Percentiles rank a stretch among this genome's conserved stretches.
Evolutionary conservation across 2,113 vertebrate genomes (phyloP).

Genomic region (Muntiacus muntjak): DNA sequence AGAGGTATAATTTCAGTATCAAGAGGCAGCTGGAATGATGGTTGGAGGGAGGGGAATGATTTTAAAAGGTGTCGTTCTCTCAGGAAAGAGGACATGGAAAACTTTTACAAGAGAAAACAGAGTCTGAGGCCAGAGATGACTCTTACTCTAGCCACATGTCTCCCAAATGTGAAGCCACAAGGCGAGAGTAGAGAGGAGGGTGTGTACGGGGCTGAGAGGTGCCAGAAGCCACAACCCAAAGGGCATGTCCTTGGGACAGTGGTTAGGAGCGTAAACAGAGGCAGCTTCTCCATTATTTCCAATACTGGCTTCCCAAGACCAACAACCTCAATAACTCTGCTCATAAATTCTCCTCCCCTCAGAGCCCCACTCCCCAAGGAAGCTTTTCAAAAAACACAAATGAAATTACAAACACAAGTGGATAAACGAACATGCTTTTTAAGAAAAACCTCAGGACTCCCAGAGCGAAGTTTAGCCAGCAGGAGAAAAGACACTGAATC

Average conservation of each 20-base stretch:
- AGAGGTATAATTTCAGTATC: neutral
- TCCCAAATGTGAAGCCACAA: neutral
- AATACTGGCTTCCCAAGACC: neutral
- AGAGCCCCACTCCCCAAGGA: neutral
- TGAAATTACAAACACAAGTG: conserved; percentile 29
- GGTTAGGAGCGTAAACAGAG: neutral
- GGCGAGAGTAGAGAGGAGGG: neutral
- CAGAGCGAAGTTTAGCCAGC: neutral
- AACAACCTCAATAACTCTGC: neutral
- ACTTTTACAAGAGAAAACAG: conserved; percentile 8
- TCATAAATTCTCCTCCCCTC: conserved; percentile 29
- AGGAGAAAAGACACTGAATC: neutral
- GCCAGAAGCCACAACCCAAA: neutral
- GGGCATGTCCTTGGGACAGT: neutral
- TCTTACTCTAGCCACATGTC: neutral
- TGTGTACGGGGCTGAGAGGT: neutral
- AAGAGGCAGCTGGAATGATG: neutral
- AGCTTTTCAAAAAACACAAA: conserved; percentile 34
- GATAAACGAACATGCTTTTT: neutral
- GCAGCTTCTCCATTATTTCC: neutral
- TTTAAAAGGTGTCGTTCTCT: neutral
- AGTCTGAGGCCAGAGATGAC: neutral
- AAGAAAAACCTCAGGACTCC: conserved; percentile 5
- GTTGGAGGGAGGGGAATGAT: neutral
- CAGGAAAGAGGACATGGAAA: neutral